Percentiles rank a stretch among this genome's conserved stretches.
Conservation (phyloP, 1,140 invertebrate species). For the Mya arenaria region DNA sequence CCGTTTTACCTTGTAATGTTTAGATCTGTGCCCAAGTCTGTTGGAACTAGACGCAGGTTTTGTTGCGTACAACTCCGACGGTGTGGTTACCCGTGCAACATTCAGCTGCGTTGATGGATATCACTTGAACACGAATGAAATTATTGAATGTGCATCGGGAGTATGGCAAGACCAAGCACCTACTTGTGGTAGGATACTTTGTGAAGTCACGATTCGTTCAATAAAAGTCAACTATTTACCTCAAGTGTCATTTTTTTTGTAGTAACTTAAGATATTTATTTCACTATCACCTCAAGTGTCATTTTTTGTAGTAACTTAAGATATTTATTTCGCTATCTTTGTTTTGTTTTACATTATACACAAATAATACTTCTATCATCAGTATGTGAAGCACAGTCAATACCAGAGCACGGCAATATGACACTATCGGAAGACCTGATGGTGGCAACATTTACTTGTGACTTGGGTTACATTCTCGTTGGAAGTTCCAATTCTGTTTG, state of each 20-base stretch:
- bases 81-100: not conserved
- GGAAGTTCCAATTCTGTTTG: not conserved
- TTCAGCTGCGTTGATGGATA: slow-evolving; percentile 25
- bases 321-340: not conserved
- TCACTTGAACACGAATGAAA: not conserved
- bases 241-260: too few species aligned
- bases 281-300: not conserved
- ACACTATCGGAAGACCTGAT: not conserved
- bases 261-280: too few species aligned
- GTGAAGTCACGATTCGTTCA: too few species aligned
- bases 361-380: not conserved
- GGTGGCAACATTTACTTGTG: slow-evolving; percentile 6
- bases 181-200: slow-evolving; percentile 15
- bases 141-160: not conserved
- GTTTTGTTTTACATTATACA: not conserved
- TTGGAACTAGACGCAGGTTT: not conserved
- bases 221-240: too few species aligned
- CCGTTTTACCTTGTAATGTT: too few species aligned
- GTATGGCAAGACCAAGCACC: slow-evolving; percentile 11
- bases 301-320: too few species aligned
- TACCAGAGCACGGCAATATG: slow-evolving; percentile 10
- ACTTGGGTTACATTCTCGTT: slow-evolving; percentile 15
- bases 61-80: not conserved
- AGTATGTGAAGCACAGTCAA: slow-evolving; percentile 20
- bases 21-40: not conserved